Evolutionary conservation across 35 echinoderm and acorn worm species (phyloP).

Genomic region (Holothuria glaberrima): DNA sequence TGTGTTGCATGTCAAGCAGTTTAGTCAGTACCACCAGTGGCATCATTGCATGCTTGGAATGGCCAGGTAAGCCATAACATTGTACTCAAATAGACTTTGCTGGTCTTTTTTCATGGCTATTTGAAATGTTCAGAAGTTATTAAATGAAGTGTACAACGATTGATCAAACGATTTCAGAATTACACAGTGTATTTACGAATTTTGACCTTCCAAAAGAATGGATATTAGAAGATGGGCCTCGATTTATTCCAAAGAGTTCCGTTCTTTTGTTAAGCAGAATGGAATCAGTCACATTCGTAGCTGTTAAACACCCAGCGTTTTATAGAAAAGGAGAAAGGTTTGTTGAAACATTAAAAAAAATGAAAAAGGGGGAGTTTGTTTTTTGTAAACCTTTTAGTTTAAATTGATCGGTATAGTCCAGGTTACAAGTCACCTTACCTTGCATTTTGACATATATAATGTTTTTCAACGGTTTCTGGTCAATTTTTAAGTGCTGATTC

Average conservation of each 20-base stretch:
- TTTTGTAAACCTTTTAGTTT: background rate
- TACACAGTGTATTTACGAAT: background rate
- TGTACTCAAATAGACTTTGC: constrained; percentile 67
- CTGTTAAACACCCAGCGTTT: constrained; percentile 15
- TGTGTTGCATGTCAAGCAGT: background rate
- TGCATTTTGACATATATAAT: too few species aligned
- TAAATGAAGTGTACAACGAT: constrained; percentile 7
- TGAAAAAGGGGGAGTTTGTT: background rate
- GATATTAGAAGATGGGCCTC: constrained; percentile 20
- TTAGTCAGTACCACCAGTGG: background rate
- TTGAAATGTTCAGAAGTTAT: constrained; percentile 31
- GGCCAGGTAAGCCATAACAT: constrained; percentile 50
- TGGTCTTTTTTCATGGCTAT: constrained; percentile 15
- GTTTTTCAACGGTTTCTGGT: too few species aligned
- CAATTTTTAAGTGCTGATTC: too few species aligned
- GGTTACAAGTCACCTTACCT: too few species aligned
- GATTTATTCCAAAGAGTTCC: constrained; percentile 12
- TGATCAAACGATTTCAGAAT: background rate
- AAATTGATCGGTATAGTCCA: background rate
- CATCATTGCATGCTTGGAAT: too few species aligned
- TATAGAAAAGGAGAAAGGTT: constrained; percentile 12
- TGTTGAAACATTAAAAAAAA: constrained; percentile 63
- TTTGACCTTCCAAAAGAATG: background rate
- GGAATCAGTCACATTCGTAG: constrained; percentile 1
- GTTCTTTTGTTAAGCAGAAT: constrained; percentile 16